Evolutionary conservation across 2,113 vertebrate genomes (phyloP), one percentile per base, ranked within the genome.

Genomic region (Echinops telfairi): DNA sequence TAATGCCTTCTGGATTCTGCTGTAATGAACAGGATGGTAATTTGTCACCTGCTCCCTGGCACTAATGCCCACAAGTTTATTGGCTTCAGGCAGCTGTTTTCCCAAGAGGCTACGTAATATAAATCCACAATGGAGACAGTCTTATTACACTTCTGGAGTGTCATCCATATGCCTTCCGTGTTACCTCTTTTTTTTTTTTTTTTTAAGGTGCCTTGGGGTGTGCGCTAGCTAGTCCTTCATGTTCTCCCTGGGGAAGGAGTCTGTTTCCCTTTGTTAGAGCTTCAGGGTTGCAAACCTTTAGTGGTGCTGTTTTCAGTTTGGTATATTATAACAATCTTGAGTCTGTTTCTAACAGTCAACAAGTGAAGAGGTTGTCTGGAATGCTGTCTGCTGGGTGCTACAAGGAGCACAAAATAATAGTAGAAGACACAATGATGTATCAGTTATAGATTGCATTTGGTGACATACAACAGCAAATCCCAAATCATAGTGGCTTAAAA

Each of bases 41-140:
- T 43, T 81, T 84, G 68, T 89, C 91, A 78, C 90, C 86, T 77
- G 73, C 75, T 85, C 1, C 22, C 58, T 27, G 79, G 60, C 79
- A 47, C 78, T n/a, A 68, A 81, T 20, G 47, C 79, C 78, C 47
- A 43, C 43, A 73, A 27, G 58, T n/a, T 47, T 57, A 86, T 76
- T 75, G 91, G 77, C 27, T 75, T 43, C 27, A 62, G 64, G 87
- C 43, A n/a, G 87, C 11, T 71, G 84, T 7, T 66, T 66, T 90
- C 75, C 79, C 83, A 33, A 76, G 29, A 60, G 43, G 57, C 43
- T 29, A 36, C 38, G 58, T 33, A 29, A 38, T 36, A 19, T 25
- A 33, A 15, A n/a, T 84, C 27, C 31, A 25, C 40, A 16, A 15
- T 1, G 75, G 76, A 78, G 19, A 29, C 86, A 33, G 82, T n/a